Evolutionary conservation across 2,797 vertebrate species (phyloP).

Genomic region (Hylomyscus alleni): DNA sequence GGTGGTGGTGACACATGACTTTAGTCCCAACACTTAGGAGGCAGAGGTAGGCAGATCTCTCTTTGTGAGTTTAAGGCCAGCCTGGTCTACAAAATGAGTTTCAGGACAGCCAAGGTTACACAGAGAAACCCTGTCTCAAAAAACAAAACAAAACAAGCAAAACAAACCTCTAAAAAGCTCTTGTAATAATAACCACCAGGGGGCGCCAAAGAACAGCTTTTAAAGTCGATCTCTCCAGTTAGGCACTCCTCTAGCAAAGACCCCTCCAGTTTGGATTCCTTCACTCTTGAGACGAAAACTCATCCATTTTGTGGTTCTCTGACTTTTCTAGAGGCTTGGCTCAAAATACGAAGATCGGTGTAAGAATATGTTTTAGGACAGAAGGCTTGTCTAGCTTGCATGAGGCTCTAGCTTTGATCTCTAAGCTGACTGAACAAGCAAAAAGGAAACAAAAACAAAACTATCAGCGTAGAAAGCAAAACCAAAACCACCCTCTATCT

Average conservation of each 20-base stretch:
- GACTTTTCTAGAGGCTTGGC: background rate
- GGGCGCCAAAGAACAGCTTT: slow-evolving; percentile 60
- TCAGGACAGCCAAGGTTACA: background rate
- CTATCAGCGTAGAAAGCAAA: background rate
- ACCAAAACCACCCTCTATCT: background rate
- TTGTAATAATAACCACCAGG: rapidly evolving
- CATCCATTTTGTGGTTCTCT: slow-evolving; percentile 50
- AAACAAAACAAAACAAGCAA: background rate
- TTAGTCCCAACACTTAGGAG: background rate
- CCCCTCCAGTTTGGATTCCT: background rate
- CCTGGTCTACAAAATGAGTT: background rate
- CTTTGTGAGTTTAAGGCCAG: background rate
- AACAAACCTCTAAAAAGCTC: background rate
- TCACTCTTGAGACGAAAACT: slow-evolving; percentile 15
- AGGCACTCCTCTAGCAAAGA: background rate
- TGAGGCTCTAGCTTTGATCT: background rate
- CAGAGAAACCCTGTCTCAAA: background rate
- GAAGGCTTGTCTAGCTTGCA: background rate
- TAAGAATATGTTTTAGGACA: background rate
- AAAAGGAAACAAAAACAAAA: background rate
- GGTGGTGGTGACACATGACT: background rate
- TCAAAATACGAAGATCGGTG: background rate
- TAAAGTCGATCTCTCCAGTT: background rate
- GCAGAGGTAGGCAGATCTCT: background rate
- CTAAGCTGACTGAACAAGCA: background rate